Evolutionary conservation across 2,888 invertebrate species (phyloP).

Genomic region (Galerucella pusilla): DNA sequence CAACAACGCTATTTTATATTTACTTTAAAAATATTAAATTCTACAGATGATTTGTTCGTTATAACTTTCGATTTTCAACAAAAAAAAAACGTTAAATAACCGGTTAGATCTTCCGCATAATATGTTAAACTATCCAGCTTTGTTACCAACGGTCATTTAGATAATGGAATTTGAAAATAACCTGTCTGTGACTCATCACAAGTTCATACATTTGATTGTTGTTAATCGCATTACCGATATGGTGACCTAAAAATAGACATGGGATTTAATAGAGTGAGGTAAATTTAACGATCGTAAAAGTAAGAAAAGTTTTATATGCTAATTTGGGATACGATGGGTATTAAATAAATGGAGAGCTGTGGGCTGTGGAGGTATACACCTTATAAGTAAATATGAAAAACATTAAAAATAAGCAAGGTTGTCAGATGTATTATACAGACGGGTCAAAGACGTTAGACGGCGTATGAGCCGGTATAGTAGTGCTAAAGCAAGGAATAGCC

Average conservation of each 20-base stretch:
- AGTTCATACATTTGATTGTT: neutral
- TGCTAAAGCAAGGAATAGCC: no score
- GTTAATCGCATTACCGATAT: neutral
- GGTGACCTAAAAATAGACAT: slow-evolving; percentile 9
- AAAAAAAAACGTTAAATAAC: neutral
- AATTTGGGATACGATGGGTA: no score
- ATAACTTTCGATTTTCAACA: slow-evolving; percentile 1
- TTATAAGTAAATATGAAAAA: no score
- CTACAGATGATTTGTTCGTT: neutral
- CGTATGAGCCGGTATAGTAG: no score
- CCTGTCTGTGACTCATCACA: slow-evolving; percentile 9
- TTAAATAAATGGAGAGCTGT: no score
- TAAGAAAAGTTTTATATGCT: neutral
- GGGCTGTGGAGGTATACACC: no score
- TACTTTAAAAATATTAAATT: no score
- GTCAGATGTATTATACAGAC: no score
- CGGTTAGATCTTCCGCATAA: neutral
- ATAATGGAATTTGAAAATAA: slow-evolving; percentile 5
- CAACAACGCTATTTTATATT: no score
- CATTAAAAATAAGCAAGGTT: no score
- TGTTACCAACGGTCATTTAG: neutral
- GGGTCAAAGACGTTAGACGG: no score
- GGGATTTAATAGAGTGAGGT: neutral
- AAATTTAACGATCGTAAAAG: neutral
- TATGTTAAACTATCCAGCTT: neutral